Evolutionary conservation across 1,140 invertebrate species (phyloP).

Genomic region (Phymastichus coffea): DNA sequence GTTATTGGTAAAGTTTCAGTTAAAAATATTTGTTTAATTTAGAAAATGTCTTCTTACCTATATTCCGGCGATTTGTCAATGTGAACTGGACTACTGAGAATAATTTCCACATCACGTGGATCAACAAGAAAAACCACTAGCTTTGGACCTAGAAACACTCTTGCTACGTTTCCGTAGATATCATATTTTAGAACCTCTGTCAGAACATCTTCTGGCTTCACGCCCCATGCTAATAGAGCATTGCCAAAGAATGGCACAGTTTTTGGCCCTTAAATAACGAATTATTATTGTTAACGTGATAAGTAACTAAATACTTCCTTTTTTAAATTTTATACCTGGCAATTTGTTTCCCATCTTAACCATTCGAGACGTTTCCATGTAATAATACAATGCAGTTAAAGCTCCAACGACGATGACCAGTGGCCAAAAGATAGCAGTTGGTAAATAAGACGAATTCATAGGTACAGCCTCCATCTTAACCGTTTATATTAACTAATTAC

Average conservation of each 20-base stretch:
- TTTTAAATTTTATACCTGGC: constrained; percentile 38
- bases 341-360: constrained; percentile 44
- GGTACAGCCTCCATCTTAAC: constrained; percentile 41
- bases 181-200: constrained; percentile 50
- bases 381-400: constrained; percentile 41
- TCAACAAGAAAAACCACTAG: constrained; percentile 66
- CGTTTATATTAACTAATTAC: not conserved
- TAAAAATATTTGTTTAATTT: not conserved
- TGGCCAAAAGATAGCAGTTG: constrained; percentile 34
- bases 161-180: constrained; percentile 60
- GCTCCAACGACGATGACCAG: constrained; percentile 26
- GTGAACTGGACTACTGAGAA: constrained; percentile 70
- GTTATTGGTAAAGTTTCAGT: not conserved
- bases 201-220: constrained; percentile 60
- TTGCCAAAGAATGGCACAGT: constrained; percentile 63
- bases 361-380: constrained; percentile 38
- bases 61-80: constrained; percentile 77
- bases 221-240: constrained; percentile 55
- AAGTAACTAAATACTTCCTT: not conserved
- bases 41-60: constrained; percentile 31
- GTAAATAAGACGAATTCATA: constrained; percentile 29
- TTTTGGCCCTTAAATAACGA: constrained; percentile 40
- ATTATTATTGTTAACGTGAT: not conserved
- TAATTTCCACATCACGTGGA: constrained; percentile 69
- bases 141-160: constrained; percentile 66